phyloP scores from a whole-genome alignment of 1,140 invertebrate species.

The Bombus polaris region DNA sequence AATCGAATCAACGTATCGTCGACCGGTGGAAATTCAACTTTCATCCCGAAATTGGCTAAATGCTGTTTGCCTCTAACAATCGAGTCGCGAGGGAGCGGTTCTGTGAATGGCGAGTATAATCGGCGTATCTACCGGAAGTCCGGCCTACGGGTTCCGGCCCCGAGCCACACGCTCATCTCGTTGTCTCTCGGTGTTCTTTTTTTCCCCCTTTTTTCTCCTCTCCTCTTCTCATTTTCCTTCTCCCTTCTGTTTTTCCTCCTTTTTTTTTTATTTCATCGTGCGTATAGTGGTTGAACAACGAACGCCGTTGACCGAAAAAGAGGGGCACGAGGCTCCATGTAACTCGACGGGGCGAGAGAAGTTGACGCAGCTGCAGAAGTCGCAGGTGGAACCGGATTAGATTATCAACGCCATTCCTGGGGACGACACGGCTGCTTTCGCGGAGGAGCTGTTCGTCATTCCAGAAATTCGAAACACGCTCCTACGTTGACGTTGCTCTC shows the following conservation, averaged over 20 bases:
- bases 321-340: background rate
- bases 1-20: slow-evolving; percentile 47
- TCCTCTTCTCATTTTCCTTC: slow-evolving; percentile 33
- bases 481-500: background rate
- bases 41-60: slow-evolving; percentile 64
- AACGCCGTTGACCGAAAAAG: slow-evolving; percentile 52
- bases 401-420: slow-evolving; percentile 46
- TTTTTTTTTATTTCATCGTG: slow-evolving; percentile 54
- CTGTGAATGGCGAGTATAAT: slow-evolving; percentile 75
- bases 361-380: slow-evolving; percentile 55
- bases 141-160: slow-evolving; percentile 82
- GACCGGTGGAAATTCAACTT: slow-evolving; percentile 51
- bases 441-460: background rate
- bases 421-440: background rate
- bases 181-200: slow-evolving; percentile 57
- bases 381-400: slow-evolving; percentile 52
- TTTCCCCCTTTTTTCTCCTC: slow-evolving; percentile 52
- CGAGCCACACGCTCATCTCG: slow-evolving; percentile 67
- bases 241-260: slow-evolving; percentile 21
- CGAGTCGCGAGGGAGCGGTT: slow-evolving; percentile 65
- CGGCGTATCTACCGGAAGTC: slow-evolving; percentile 82
- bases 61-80: slow-evolving; percentile 50
- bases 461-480: background rate
- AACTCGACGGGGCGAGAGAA: slow-evolving; percentile 27
- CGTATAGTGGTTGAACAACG: slow-evolving; percentile 43